Percentiles rank a stretch among this genome's conserved stretches.
Evolutionary conservation across 2,888 invertebrate genomes (phyloP).

Genomic region (Cheilosia impressa): DNA sequence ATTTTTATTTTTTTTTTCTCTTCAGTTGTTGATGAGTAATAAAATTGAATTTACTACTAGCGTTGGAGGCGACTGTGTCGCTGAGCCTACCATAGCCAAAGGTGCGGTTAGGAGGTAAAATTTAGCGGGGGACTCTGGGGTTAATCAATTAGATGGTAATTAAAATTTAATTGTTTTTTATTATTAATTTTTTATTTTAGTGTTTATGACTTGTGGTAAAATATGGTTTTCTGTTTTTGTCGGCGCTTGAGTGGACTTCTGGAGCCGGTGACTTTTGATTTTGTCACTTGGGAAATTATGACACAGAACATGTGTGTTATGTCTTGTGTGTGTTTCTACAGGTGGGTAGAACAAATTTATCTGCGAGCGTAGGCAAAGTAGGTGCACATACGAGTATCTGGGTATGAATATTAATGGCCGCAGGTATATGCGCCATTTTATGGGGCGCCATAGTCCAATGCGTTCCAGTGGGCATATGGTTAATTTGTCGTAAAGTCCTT

Average conservation of each 20-base stretch:
- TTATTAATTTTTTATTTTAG: constrained; percentile 68
- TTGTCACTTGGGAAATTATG: background rate
- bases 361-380: constrained; percentile 3
- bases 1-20: constrained; percentile 44
- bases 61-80: constrained; percentile 33
- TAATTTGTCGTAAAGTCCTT: constrained; percentile 21
- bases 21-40: constrained; percentile 38
- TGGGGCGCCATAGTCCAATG: constrained; percentile 38
- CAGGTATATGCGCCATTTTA: constrained; percentile 20
- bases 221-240: constrained; percentile 26
- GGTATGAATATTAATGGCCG: constrained; percentile 23
- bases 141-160: constrained; percentile 72
- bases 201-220: constrained; percentile 41
- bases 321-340: background rate
- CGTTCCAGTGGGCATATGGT: constrained; percentile 9
- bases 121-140: constrained; percentile 34
- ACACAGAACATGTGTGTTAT: background rate
- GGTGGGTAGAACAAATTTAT: constrained; percentile 1
- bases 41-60: constrained; percentile 55
- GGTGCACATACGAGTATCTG: background rate
- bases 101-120: background rate
- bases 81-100: background rate
- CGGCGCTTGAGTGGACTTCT: constrained; percentile 23
- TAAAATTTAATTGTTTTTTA: constrained; percentile 69
- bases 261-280: constrained; percentile 33